Evolutionary conservation across 2,888 invertebrate species (phyloP).

Genomic region (Tetropium fuscum): DNA sequence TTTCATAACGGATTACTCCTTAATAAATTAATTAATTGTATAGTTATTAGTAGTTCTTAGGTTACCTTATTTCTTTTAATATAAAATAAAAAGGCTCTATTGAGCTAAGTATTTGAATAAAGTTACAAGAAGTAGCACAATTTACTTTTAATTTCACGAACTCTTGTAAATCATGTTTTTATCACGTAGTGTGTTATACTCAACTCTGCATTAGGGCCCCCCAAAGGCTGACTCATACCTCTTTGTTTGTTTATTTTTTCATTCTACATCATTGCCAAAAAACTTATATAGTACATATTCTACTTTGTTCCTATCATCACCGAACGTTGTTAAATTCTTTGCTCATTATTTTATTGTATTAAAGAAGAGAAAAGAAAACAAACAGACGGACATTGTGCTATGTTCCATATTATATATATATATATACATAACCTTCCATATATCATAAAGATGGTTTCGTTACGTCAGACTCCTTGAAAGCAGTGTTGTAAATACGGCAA

Average conservation of each 20-base stretch:
- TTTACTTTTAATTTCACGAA: slow-evolving; percentile 62
- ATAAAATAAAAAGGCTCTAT: slow-evolving; percentile 56
- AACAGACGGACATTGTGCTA: slow-evolving; percentile 25
- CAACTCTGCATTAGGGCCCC: slow-evolving; percentile 25
- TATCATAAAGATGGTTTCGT: slow-evolving; percentile 30
- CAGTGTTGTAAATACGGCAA: slow-evolving; percentile 63
- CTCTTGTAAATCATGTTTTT: slow-evolving; percentile 39
- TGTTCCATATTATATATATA: slow-evolving; percentile 30
- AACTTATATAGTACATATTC: slow-evolving; percentile 10
- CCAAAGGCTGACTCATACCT: slow-evolving; percentile 24
- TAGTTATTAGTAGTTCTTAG: slow-evolving; percentile 64
- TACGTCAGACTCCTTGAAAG: slow-evolving; percentile 30
- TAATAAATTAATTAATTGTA: slow-evolving; percentile 63
- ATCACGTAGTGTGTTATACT: slow-evolving; percentile 35
- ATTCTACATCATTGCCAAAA: not conserved
- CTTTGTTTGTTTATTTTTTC: not conserved
- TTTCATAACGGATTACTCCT: slow-evolving; percentile 58
- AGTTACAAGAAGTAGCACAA: slow-evolving; percentile 65
- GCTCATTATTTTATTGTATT: slow-evolving; percentile 27
- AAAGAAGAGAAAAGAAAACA: slow-evolving; percentile 15
- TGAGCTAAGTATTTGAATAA: slow-evolving; percentile 62
- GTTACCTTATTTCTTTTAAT: slow-evolving; percentile 60
- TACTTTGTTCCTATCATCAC: slow-evolving; percentile 25
- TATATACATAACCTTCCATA: slow-evolving; percentile 35
- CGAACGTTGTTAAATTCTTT: slow-evolving; percentile 20